Evolutionary conservation across 2,113 vertebrate genomes (phyloP), one percentile per base, ranked within the genome.

Genomic region (Xiphophorus couchianus): DNA sequence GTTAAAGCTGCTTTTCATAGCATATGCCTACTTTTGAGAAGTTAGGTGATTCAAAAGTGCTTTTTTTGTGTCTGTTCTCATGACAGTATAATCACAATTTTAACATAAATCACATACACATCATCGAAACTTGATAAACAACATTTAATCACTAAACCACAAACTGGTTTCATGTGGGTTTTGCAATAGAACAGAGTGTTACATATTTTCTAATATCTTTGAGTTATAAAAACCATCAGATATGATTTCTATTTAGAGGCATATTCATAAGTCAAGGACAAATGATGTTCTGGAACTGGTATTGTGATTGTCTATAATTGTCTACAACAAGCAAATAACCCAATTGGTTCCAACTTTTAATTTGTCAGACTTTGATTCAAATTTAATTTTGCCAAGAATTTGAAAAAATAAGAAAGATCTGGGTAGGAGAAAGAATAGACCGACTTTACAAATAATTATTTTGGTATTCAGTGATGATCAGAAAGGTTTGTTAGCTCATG

Each of bases 381-480:
- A 58, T 58, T 9, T 11, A n/a, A 25, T 58, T 58, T 58, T 9
- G 25, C 51, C 25, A 58, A 25, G 5, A 58, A 9, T 25, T 25
- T 25, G 51, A 19, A 58, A 58, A 58, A 8, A n/a, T 58, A n/a
- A 58, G 44, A 58, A 58, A 58, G 51, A 58, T n/a, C 22, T 58
- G 2, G 22, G 9, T 58, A 58, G 8, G 51, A 58, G 22, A 7
- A n/a, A 58, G 8, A 25, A 48, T 48, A 48, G 17, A 19, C 44
- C 19, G 4, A 48, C 31, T 30, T 13, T 29, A 48, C 44, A 19
- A 30, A 9, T 42, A 5, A 73, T 60, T 66, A 75, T 73, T 86
- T 35, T n/a, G 61, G 39, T 54, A 60, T 85, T 69, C 39, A 64
- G 62, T 78, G 83, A 64, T 87, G 73, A 84, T 84, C 33, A 65